These are phyloP conservation scores for Branchipolynoe longqiensis DNA, from an alignment of 2,888 invertebrate genomes.

Conservation along the genomic window DNA sequence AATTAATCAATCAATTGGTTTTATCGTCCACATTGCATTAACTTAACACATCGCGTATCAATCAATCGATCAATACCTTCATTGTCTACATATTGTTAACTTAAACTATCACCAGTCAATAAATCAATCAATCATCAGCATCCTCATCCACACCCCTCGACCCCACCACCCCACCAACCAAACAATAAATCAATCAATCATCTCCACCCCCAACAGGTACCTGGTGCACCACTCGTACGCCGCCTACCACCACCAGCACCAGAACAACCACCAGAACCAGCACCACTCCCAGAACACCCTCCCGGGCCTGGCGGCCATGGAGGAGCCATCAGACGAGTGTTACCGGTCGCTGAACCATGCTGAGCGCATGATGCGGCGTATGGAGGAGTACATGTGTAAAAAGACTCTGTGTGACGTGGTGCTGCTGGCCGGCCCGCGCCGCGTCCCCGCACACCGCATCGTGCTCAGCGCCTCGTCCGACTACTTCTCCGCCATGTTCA, in stretches of 20 bases:
- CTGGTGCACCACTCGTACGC: constrained; percentile 61
- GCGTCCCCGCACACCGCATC: constrained; percentile 91
- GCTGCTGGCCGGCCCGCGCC: constrained; percentile 87
- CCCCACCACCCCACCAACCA: too few species aligned
- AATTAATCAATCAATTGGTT: too few species aligned
- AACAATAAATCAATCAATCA: too few species aligned
- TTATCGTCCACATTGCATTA: too few species aligned
- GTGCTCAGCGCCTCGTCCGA: constrained; percentile 95
- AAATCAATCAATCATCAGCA: too few species aligned
- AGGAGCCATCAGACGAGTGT: constrained; percentile 72
- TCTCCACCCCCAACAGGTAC: too few species aligned
- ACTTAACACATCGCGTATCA: too few species aligned
- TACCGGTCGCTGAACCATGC: constrained; percentile 86
- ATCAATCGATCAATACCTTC: too few species aligned
- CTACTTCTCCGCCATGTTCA: constrained; percentile 98
- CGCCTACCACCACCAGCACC: constrained; percentile 54
- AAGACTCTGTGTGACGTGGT: constrained; percentile 93
- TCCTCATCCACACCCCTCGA: too few species aligned
- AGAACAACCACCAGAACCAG: constrained; percentile 13
- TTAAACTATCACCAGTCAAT: too few species aligned
- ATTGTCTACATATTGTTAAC: too few species aligned
- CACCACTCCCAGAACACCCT: not conserved
- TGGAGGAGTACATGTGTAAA: constrained; percentile 91
- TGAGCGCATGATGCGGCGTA: constrained; percentile 89
- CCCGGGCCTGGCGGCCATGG: constrained; percentile 42